These are phyloP conservation scores for Grapholita molesta DNA, from an alignment of 1,140 invertebrate genomes.

Conservation along the genomic window DNA sequence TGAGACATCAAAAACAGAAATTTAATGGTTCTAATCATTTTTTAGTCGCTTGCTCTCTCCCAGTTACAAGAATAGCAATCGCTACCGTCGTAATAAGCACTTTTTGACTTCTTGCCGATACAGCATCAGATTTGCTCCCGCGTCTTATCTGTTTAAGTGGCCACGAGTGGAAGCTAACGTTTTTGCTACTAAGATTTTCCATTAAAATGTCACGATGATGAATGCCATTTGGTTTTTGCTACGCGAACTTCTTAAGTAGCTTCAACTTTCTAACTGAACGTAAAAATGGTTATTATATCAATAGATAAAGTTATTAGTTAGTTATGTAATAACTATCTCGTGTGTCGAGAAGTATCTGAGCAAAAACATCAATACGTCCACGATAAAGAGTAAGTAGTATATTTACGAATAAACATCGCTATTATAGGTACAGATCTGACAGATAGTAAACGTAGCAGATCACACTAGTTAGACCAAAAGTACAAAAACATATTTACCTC, in stretches of 20 bases:
- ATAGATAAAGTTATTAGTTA: neutral
- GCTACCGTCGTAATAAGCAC: neutral
- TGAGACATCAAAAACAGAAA: too few species aligned
- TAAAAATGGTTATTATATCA: neutral
- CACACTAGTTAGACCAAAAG: too few species aligned
- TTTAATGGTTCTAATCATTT: too few species aligned
- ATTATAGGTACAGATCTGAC: neutral
- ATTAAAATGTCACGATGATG: conserved; percentile 14
- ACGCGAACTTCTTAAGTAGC: neutral
- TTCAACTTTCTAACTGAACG: neutral
- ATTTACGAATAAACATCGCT: too few species aligned
- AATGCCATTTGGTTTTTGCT: conserved; percentile 6
- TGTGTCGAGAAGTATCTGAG: neutral
- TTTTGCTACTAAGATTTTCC: conserved; percentile 3
- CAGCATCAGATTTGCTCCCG: neutral
- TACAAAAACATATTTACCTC: too few species aligned
- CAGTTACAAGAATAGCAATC: neutral
- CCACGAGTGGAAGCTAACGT: neutral
- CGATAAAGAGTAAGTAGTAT: neutral
- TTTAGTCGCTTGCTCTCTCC: neutral
- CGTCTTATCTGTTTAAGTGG: neutral
- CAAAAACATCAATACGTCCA: neutral
- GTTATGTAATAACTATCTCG: neutral
- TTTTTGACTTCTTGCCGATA: neutral
- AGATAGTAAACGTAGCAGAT: too few species aligned